These are phyloP conservation scores for Lycodopsis pacificus DNA, from an alignment of 2,797 vertebrate species.

Conservation along the genomic window DNA sequence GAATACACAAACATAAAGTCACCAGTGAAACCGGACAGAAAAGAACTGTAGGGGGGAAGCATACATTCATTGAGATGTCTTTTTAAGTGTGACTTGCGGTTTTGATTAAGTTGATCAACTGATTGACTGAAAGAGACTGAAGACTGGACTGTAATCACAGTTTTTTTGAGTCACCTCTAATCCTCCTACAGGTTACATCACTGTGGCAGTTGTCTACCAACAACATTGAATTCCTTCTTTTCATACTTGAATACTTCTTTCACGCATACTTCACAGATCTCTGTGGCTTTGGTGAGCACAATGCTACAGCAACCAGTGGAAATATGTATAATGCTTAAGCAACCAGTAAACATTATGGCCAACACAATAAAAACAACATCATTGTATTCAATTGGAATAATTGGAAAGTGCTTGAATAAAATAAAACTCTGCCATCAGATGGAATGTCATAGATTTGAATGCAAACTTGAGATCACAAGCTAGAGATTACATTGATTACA, in stretches of 20 bases:
- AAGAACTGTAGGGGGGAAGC: not conserved
- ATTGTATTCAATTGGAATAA: not conserved
- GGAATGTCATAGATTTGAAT: not conserved
- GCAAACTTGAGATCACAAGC: slow-evolving; percentile 18
- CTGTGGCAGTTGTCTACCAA: not conserved
- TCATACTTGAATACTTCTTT: not conserved
- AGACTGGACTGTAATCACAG: slow-evolving; percentile 18
- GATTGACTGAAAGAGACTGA: slow-evolving; percentile 16
- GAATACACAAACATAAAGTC: not conserved
- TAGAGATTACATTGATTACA: slow-evolving; percentile 26
- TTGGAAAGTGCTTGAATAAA: not conserved
- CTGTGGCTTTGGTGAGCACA: not conserved
- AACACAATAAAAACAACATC: not conserved
- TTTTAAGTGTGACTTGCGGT: slow-evolving; percentile 10
- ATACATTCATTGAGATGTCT: slow-evolving; percentile 3
- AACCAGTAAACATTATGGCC: not conserved
- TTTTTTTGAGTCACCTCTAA: slow-evolving; percentile 3
- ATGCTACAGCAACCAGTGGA: not conserved
- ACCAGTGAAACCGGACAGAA: not conserved
- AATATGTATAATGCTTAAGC: no score
- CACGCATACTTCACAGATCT: not conserved
- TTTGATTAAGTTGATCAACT: slow-evolving; percentile 26
- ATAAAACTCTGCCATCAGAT: not conserved
- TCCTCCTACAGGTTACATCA: slow-evolving; percentile 4
- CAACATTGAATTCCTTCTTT: not conserved